Base-by-base conservation (phyloP, 2,888 invertebrate species). In the Nycteola revayana region DNA sequence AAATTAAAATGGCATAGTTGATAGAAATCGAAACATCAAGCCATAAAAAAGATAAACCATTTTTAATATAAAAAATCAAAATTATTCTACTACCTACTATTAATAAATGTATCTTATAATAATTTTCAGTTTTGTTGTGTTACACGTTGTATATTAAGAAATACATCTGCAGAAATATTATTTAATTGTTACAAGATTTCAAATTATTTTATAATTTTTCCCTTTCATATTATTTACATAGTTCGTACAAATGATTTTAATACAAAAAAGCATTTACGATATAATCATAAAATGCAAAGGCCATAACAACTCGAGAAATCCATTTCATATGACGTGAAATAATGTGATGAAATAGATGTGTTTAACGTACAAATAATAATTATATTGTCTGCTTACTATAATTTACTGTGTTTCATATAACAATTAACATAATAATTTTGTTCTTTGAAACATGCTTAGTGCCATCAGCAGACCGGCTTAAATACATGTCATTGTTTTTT, bases 321-420 rank as follows among this genome's bases (percentile, higher is more conserved):
- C 45, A 45, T 59, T 56, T 52, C 45, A 59, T 59, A 31, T 29
- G 42, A 31, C 46, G 45, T 53, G 41, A 59, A 44, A 58, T 57
- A 67, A 61, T 74, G 75, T 80, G 79, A 78, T 78, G 68, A 66
- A 68, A 65, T 66, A 68, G 67, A 75, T 63, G 60, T 68, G 70
- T 67, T 57, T 69, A 71, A 73, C 82, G 83, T 86, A 84, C 84
- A 84, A 86, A 85, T 72, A 86, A 85, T 72, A 68, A 66, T 65
- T 55, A 61, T 66, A 71, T 63, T 60, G 81, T 83, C 81, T 83
- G 83, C 78, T 69, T 74, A 68, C 64, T 82, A 81, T 72, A 77
- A 64, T 75, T 67, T 61, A 65, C 59, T 76, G 69, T 84, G 78
- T 82, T 80, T 76, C 76, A 71, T 71, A 51, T n/a, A 60, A 56